phyloP scores from a whole-genome alignment of 2,797 vertebrate genomes.

The Zalophus californianus region DNA sequence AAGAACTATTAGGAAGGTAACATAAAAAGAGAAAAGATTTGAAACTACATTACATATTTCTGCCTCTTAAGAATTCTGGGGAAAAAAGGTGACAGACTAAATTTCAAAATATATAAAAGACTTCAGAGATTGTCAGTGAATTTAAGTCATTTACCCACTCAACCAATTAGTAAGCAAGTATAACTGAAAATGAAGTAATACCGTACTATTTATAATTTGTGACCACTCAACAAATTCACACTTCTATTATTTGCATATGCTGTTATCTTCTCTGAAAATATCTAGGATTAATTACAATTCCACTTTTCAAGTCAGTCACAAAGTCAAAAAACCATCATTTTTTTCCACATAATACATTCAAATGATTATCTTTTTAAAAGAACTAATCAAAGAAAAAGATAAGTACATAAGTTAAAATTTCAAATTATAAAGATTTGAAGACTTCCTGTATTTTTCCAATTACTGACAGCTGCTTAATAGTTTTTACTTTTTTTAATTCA shows the following conservation, averaged over 20 bases:
- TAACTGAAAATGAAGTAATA: conserved; percentile 44
- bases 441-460: conserved; percentile 29
- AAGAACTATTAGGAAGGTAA: conserved; percentile 23
- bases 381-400: conserved; percentile 17
- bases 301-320: conserved; percentile 34
- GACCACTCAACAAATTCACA: conserved; percentile 43
- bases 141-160: conserved; percentile 41
- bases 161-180: neutral
- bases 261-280: conserved; percentile 25
- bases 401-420: neutral
- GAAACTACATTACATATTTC: conserved; percentile 48
- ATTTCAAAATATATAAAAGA: conserved; percentile 6
- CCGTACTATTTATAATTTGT: conserved; percentile 14
- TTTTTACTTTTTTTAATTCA: conserved; percentile 4
- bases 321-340: neutral
- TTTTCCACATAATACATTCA: neutral
- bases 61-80: neutral
- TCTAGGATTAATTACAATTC: conserved; percentile 38
- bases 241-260: neutral
- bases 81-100: neutral
- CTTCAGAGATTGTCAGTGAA: conserved; percentile 33
- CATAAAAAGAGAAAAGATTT: conserved; percentile 37
- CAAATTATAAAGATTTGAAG: conserved; percentile 21
- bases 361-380: conserved; percentile 3
- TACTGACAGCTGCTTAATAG: conserved; percentile 54